Conservation (phyloP, 2,113 vertebrate genomes). For the Laterallus jamaicensis region DNA sequence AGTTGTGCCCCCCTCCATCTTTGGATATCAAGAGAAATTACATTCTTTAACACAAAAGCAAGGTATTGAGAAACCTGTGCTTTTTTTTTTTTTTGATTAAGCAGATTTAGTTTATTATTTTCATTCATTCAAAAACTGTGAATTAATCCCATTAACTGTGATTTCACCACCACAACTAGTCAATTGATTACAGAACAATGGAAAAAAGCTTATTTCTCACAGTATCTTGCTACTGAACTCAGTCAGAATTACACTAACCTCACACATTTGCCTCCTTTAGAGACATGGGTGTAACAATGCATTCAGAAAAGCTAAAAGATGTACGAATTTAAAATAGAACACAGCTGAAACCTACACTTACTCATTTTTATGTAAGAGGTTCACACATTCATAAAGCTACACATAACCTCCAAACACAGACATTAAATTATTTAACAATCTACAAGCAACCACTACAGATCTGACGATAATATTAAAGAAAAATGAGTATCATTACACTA, state of each 20-base stretch:
- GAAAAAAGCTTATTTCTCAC: neutral
- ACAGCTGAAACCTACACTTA: neutral
- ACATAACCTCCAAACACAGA: neutral
- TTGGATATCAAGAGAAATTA: slow-evolving; percentile 20
- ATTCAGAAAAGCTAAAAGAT: neutral
- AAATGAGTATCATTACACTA: neutral
- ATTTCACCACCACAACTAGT: neutral
- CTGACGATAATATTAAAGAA: neutral
- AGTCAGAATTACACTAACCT: neutral
- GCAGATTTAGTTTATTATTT: neutral
- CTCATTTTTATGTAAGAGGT: neutral
- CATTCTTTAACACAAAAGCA: slow-evolving; percentile 33
- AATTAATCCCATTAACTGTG: slow-evolving; percentile 9
- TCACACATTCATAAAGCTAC: slow-evolving; percentile 10
- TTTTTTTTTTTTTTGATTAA: neutral
- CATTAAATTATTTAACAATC: neutral
- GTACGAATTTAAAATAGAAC: neutral
- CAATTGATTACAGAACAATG: neutral
- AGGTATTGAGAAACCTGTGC: neutral
- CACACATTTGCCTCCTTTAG: neutral
- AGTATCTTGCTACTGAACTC: neutral
- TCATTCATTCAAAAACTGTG: slow-evolving; percentile 13
- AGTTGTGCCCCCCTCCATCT: neutral
- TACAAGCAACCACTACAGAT: neutral
- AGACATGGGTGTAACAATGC: neutral